These are phyloP conservation scores for Crocallis elinguaria DNA, from an alignment of 2,888 invertebrate species.

Conservation along the genomic window DNA sequence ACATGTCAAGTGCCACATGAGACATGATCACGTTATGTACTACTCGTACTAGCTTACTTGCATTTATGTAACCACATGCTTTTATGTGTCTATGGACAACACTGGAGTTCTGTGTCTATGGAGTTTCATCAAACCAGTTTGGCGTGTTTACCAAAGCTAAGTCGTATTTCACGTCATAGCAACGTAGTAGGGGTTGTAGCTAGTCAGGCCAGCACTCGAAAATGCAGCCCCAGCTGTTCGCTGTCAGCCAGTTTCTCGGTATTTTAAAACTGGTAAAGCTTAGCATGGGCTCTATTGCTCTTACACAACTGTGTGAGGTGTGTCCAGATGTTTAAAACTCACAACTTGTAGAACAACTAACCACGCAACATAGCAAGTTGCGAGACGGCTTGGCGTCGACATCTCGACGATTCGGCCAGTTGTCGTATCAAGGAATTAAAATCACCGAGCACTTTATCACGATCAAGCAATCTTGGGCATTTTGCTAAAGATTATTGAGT, in stretches of 20 bases:
- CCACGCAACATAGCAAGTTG: conserved; percentile 17
- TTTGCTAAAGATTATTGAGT: background rate
- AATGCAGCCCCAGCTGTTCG: too few species aligned
- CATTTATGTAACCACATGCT: too few species aligned
- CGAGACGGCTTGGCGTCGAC: conserved; percentile 37
- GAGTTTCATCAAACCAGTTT: too few species aligned
- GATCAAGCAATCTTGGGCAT: conserved; percentile 13
- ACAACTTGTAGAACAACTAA: conserved; percentile 24
- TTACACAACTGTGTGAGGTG: conserved; percentile 2
- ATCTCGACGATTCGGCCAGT: conserved; percentile 13
- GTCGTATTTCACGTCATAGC: too few species aligned
- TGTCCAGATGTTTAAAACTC: conserved; percentile 22
- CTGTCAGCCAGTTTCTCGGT: too few species aligned
- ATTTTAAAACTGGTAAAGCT: too few species aligned
- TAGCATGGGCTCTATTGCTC: background rate
- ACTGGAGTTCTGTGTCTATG: too few species aligned
- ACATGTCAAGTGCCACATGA: conserved; percentile 30
- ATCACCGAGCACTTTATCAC: background rate
- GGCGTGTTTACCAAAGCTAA: too few species aligned
- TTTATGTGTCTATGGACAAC: too few species aligned
- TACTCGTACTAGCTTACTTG: too few species aligned
- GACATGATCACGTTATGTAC: background rate
- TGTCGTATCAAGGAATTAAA: conserved; percentile 18
- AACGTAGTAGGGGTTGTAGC: too few species aligned
- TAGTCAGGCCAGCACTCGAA: too few species aligned